These are phyloP conservation scores for Nyctereutes procyonoides DNA, from an alignment of 2,113 vertebrate species.

Conservation along the genomic window DNA sequence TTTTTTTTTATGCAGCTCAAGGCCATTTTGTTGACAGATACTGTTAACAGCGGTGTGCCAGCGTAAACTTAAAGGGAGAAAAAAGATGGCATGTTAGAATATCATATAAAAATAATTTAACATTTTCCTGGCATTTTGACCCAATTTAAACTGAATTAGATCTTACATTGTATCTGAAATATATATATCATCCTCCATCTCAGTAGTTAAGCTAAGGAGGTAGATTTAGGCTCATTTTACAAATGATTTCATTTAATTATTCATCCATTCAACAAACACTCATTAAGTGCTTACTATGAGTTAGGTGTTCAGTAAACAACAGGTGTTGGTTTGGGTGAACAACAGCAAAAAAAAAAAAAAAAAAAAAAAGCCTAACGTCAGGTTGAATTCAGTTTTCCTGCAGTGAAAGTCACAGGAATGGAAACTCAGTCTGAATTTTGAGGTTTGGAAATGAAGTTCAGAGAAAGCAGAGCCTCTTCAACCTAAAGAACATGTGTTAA, in stretches of 20 bases:
- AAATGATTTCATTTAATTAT: background rate
- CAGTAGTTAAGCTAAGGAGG: background rate
- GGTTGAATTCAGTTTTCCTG: background rate
- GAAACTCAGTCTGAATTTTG: background rate
- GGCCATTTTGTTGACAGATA: constrained; percentile 89
- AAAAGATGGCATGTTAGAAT: background rate
- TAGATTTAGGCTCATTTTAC: background rate
- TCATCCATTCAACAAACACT: background rate
- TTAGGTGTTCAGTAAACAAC: background rate
- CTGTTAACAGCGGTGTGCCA: constrained; percentile 86
- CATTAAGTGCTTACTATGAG: background rate
- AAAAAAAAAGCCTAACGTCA: background rate
- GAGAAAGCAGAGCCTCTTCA: background rate
- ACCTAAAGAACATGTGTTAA: background rate
- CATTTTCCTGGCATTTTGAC: background rate
- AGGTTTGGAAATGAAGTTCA: background rate
- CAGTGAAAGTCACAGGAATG: background rate
- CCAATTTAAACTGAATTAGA: background rate
- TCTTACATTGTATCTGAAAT: background rate
- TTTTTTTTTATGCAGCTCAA: constrained; percentile 85
- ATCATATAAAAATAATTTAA: background rate
- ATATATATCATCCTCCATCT: background rate
- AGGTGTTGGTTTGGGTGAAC: background rate
- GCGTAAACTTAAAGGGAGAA: constrained; percentile 81
- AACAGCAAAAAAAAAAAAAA: background rate